Percentiles rank a stretch among this genome's conserved stretches.
phyloP scores from a whole-genome alignment of 2,797 vertebrate species.

The Chrysocyon brachyurus region DNA sequence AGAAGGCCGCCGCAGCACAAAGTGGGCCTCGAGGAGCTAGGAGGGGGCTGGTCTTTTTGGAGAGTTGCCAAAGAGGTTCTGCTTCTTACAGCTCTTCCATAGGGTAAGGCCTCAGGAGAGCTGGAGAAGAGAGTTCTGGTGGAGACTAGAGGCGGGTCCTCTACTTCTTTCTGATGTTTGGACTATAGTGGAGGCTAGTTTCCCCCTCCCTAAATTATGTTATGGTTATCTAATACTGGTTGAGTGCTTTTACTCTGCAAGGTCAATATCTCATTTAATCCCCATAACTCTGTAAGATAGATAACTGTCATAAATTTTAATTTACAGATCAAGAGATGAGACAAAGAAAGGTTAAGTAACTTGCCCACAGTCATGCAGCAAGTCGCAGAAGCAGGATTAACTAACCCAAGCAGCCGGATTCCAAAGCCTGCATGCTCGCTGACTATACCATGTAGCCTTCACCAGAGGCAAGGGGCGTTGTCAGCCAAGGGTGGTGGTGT shows the following conservation, averaged over 20 bases:
- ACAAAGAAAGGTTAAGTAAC: not conserved
- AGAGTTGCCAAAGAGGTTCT: not conserved
- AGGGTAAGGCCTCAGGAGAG: not conserved
- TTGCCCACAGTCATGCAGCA: not conserved
- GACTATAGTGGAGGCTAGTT: not conserved
- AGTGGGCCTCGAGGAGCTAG: not conserved
- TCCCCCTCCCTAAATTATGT: not conserved
- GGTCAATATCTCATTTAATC: not conserved
- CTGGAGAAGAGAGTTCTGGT: not conserved
- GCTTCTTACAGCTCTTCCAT: not conserved
- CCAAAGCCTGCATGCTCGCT: fast-evolving
- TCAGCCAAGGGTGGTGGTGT: not conserved
- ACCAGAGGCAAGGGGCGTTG: not conserved
- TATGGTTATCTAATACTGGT: not conserved
- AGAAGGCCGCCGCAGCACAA: not conserved
- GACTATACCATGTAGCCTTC: not conserved
- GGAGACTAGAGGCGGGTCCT: not conserved
- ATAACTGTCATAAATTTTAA: not conserved
- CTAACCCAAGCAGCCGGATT: not conserved
- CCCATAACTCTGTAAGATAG: not conserved
- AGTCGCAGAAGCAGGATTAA: not conserved
- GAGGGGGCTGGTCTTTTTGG: not conserved
- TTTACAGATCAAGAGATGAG: not conserved
- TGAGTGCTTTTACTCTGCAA: not conserved
- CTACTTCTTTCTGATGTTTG: not conserved